Conservation (phyloP, 2,888 invertebrate species). For the Drosophila kambysellisi region DNA sequence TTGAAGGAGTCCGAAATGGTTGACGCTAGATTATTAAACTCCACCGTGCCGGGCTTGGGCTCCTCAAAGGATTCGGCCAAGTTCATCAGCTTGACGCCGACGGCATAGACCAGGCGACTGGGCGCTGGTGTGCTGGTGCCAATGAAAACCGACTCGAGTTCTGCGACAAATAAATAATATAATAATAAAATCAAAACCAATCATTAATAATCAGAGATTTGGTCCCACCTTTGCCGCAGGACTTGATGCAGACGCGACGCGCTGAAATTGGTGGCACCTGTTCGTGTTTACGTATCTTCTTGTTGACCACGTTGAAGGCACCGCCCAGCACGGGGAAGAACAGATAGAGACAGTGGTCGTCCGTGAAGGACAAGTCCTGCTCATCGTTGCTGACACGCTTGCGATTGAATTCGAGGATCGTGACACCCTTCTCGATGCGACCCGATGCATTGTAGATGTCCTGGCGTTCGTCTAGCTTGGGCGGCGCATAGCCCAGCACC, state of each 20-base stretch:
- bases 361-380: conserved; percentile 92
- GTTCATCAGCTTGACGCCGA: conserved; percentile 90
- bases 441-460: conserved; percentile 90
- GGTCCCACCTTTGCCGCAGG: conserved; percentile 90
- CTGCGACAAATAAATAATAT: conserved; percentile 42
- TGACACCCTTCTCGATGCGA: conserved; percentile 90
- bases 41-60: conserved; percentile 90
- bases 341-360: conserved; percentile 93
- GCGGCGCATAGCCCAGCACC: conserved; percentile 92
- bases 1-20: conserved; percentile 89
- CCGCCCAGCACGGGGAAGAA: conserved; percentile 95
- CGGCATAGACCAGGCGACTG: conserved; percentile 89
- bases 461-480: conserved; percentile 90
- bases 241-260: conserved; percentile 92
- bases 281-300: conserved; percentile 93
- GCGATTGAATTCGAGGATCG: conserved; percentile 91
- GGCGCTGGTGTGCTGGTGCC: conserved; percentile 87
- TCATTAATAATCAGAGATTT: neutral
- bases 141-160: conserved; percentile 82
- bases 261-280: conserved; percentile 90
- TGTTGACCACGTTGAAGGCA: conserved; percentile 92
- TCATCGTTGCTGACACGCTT: conserved; percentile 91
- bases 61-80: conserved; percentile 91
- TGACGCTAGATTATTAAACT: conserved; percentile 90
- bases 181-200: neutral